phyloP scores from a whole-genome alignment of 2,797 vertebrate genomes.

The Dermochelys coriacea region DNA sequence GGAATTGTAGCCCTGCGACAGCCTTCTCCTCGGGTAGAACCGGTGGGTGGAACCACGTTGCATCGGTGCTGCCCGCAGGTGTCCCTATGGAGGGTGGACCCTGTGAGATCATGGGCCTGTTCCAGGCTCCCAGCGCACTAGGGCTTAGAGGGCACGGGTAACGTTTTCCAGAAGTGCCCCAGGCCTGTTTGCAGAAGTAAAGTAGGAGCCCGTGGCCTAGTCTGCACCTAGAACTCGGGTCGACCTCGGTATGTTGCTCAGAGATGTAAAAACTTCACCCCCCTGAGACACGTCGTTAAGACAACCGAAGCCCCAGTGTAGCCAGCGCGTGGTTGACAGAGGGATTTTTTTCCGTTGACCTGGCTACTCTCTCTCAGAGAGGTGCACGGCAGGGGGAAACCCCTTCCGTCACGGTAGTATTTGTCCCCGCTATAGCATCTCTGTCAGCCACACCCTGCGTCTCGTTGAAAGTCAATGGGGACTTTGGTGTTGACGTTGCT shows the following conservation, averaged over 20 bases:
- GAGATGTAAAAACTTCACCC: not conserved
- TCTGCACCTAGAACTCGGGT: not conserved
- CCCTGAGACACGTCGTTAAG: not conserved
- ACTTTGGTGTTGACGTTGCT: no score
- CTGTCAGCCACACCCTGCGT: no score
- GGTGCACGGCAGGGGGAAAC: not conserved
- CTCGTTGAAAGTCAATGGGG: no score
- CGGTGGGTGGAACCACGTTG: rapidly evolving
- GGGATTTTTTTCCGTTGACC: no score
- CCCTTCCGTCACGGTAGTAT: no score
- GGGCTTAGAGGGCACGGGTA: no score
- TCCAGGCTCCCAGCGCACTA: no score
- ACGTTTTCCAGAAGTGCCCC: not conserved
- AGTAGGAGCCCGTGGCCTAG: no score
- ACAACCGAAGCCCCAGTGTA: no score
- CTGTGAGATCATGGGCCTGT: not conserved
- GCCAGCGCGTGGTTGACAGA: no score
- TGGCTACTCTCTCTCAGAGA: no score
- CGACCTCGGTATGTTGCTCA: not conserved
- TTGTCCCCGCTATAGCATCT: no score
- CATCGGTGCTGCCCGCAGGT: not conserved
- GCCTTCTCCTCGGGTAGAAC: not conserved
- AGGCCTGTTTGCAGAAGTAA: not conserved
- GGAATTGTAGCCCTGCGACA: not conserved
- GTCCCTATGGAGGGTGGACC: not conserved